Base-by-base conservation (phyloP, 2,888 invertebrate species). In the Lymantria monacha region DNA sequence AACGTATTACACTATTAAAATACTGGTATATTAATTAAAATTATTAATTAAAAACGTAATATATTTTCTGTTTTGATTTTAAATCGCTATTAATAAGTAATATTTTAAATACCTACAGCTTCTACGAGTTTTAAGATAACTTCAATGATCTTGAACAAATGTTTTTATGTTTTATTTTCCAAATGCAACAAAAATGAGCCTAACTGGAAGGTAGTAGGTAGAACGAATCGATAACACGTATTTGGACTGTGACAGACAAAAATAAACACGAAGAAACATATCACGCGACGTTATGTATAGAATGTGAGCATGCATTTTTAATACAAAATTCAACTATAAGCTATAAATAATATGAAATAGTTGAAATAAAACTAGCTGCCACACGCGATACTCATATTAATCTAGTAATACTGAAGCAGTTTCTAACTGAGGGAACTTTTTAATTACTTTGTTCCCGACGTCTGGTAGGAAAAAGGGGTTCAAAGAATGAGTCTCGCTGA, bases 391-490 rank as follows among this genome's bases (percentile, higher is more conserved):
- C 58, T 67, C 72, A 66, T 75, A 78, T 77, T 76, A 77, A 78
- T 77, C 70, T 69, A 70, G 68, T 62, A 63, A 57, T 64, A 60
- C 69, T 64, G 59, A 68, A 74, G 70, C 68, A 68, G 70, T 68
- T 62, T 71, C 68, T 69, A 72, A 73, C 61, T 66, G 55, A 70
- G 65, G 60, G 68, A 79, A 79, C 72, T 79, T 79, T 78, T 81
- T 81, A 81, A 81, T 81, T 81, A 79, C 78, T 78, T 78, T 73
- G 73, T 75, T 75, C 75, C 73, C 69, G 67, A 66, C 68, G 76
- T 73, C 72, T 77, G 71, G 60, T 71, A 68, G 64, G 61, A 69
- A 71, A 70, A 69, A 66, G 64, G 51, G 55, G 60, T 54, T 57
- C 53, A 46, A 60, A 59, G 63, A 66, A 72, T 57, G 55, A 63